Evolutionary conservation across 2,888 invertebrate species (phyloP).

Genomic region (Nemurella pictetii): DNA sequence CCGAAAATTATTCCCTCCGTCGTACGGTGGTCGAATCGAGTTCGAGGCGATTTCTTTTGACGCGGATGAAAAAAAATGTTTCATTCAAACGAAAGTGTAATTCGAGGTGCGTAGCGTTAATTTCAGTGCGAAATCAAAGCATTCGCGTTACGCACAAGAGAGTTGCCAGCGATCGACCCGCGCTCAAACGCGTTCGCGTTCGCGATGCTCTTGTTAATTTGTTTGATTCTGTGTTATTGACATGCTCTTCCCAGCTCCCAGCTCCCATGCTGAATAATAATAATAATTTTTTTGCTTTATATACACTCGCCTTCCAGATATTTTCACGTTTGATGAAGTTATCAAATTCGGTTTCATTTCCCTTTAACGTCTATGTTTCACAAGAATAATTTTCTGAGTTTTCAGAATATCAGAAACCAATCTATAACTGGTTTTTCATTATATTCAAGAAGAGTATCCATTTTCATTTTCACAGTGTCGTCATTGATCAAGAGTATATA

Average conservation of each 20-base stretch:
- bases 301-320: not conserved
- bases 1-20: not conserved
- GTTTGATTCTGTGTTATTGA: not conserved
- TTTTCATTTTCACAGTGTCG: too few species aligned
- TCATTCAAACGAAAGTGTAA: not conserved
- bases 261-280: not conserved
- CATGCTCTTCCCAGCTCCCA: not conserved
- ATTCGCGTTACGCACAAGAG: not conserved
- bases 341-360: too few species aligned
- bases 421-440: too few species aligned
- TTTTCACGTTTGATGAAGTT: not conserved
- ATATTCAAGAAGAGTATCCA: too few species aligned
- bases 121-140: not conserved
- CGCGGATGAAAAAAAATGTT: not conserved
- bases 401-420: too few species aligned
- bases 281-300: not conserved
- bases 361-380: too few species aligned
- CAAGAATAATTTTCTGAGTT: too few species aligned
- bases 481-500: too few species aligned
- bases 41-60: not conserved
- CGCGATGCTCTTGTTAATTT: not conserved
- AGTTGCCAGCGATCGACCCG: too few species aligned
- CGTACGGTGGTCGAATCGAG: not conserved
- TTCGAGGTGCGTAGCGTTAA: not conserved
- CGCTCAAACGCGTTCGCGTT: not conserved